Conservation (phyloP, 2,797 vertebrate genomes). For the Hirundo rustica region DNA sequence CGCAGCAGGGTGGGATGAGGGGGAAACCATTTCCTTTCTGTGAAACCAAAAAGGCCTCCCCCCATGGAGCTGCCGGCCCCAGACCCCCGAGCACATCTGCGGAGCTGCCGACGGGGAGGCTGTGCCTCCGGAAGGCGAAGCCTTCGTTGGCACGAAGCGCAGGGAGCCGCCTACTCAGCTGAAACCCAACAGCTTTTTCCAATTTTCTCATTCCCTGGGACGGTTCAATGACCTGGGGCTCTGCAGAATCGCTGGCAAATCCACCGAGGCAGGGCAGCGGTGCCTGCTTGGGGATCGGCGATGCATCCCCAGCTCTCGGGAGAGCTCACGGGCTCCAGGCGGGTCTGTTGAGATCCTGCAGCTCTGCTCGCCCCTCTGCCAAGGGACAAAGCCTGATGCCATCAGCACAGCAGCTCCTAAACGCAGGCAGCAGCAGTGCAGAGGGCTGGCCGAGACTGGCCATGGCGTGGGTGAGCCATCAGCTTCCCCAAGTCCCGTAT, state of each 20-base stretch:
- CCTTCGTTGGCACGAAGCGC: constrained; percentile 31
- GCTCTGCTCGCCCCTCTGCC: not conserved
- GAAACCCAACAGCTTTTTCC: constrained; percentile 61
- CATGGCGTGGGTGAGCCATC: not conserved
- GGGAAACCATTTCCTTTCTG: constrained; percentile 45
- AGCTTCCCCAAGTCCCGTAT: not conserved
- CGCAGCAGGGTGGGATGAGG: not conserved
- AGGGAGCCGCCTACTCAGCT: constrained; percentile 62
- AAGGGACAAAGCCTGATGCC: not conserved
- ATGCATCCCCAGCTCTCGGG: accelerated
- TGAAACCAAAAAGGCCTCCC: not conserved
- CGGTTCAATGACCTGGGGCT: constrained; percentile 31
- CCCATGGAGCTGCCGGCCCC: not conserved
- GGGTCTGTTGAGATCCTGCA: not conserved
- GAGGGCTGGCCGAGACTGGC: not conserved
- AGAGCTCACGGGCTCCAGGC: not conserved
- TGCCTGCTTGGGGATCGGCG: not conserved
- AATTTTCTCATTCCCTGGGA: constrained; percentile 61
- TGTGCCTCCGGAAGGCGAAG: constrained; percentile 58
- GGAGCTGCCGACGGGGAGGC: constrained; percentile 16
- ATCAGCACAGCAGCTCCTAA: not conserved
- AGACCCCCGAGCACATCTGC: constrained; percentile 24
- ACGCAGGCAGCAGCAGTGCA: accelerated
- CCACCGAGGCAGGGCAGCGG: not conserved
- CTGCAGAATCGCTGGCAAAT: not conserved